Conservation (phyloP, 2,113 vertebrate genomes). For the Opisthocomus hoazin region DNA sequence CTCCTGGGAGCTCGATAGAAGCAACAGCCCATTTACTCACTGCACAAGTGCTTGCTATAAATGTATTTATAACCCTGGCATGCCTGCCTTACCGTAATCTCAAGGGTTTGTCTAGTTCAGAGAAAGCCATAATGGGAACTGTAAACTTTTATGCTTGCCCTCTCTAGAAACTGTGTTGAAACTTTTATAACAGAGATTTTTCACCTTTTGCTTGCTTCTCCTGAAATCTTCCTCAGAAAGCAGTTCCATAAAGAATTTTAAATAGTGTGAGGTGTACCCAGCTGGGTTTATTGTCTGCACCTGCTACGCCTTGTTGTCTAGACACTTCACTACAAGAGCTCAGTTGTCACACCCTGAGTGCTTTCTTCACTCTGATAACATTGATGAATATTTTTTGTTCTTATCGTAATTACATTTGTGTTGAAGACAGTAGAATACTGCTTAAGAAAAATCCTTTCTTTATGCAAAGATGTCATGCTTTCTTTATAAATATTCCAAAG, state of each 20-base stretch:
- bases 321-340: background rate
- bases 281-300: background rate
- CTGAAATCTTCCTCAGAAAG: slow-evolving; percentile 39
- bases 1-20: background rate
- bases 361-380: background rate
- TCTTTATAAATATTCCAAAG: background rate
- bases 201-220: slow-evolving; percentile 24
- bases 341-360: background rate
- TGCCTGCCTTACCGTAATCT: slow-evolving; percentile 18
- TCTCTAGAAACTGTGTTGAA: slow-evolving; percentile 47
- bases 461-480: background rate
- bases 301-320: background rate
- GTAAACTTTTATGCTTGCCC: slow-evolving; percentile 49
- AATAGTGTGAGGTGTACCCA: background rate
- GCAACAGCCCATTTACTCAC: slow-evolving; percentile 36
- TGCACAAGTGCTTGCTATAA: slow-evolving; percentile 41
- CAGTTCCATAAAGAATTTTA: slow-evolving; percentile 32
- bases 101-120: slow-evolving; percentile 25
- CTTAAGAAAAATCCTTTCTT: background rate
- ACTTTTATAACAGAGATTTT: slow-evolving; percentile 46
- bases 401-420: background rate
- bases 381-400: background rate
- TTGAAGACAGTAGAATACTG: background rate
- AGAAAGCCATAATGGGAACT: slow-evolving; percentile 44
- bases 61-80: slow-evolving; percentile 53